These are phyloP conservation scores for Mizuhopecten yessoensis DNA, from an alignment of 1,140 invertebrate species.

Conservation along the genomic window DNA sequence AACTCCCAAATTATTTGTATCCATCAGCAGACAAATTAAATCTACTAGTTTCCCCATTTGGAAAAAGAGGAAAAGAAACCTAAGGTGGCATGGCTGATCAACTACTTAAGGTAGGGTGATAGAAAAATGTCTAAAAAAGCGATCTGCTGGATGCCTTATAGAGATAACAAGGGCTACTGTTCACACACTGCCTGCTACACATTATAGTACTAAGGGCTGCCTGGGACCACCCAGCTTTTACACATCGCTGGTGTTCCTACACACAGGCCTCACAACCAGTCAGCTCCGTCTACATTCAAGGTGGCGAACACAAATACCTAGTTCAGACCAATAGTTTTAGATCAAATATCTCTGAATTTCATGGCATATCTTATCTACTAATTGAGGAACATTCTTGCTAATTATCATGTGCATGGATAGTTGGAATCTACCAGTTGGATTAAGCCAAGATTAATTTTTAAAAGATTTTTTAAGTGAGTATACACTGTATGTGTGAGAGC, in stretches of 20 bases:
- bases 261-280: slow-evolving; percentile 21
- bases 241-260: slow-evolving; percentile 29
- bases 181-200: slow-evolving; percentile 31
- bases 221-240: slow-evolving; percentile 28
- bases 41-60: slow-evolving; percentile 16
- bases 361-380: neutral
- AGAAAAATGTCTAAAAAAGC: slow-evolving; percentile 39
- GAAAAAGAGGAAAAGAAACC: slow-evolving; percentile 10
- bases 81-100: slow-evolving; percentile 31
- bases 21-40: neutral
- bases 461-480: slow-evolving; percentile 28
- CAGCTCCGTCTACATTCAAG: neutral
- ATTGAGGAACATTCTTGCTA: slow-evolving; percentile 12
- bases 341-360: neutral
- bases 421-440: neutral
- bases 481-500: slow-evolving; percentile 7
- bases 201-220: neutral
- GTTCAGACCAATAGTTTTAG: neutral
- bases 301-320: neutral
- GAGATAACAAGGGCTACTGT: neutral
- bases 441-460: neutral
- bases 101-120: slow-evolving; percentile 16
- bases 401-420: neutral
- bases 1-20: too few relatives aligned
- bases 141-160: slow-evolving; percentile 22